phyloP scores from a whole-genome alignment of 2,888 invertebrate species.

The Cheilosia variabilis region DNA sequence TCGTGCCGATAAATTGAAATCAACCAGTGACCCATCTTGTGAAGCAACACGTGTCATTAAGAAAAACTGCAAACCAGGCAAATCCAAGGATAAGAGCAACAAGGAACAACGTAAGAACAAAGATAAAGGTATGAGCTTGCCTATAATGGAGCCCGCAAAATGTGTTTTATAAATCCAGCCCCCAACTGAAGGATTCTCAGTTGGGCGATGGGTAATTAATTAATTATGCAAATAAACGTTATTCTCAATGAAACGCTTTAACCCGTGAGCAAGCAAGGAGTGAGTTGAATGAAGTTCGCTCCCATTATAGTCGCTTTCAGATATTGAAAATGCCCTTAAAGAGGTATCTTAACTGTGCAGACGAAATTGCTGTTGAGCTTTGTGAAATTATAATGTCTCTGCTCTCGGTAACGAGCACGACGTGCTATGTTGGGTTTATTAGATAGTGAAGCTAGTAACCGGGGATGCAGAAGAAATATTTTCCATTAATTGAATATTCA shows the following conservation, averaged over 20 bases:
- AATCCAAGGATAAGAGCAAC: conserved; percentile 85
- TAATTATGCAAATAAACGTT: conserved; percentile 52
- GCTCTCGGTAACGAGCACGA: conserved; percentile 3
- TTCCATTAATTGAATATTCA: conserved; percentile 31
- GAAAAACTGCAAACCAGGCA: conserved; percentile 93
- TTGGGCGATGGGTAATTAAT: conserved; percentile 26
- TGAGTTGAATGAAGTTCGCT: conserved; percentile 58
- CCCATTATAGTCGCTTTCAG: conserved; percentile 24
- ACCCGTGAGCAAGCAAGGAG: neutral
- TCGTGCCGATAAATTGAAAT: conserved; percentile 92
- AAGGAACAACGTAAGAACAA: conserved; percentile 84
- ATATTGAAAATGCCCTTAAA: conserved; percentile 54
- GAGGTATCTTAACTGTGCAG: neutral
- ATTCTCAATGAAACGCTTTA: conserved; percentile 35
- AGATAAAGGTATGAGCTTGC: conserved; percentile 85
- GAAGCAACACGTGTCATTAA: conserved; percentile 92
- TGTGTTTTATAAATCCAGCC: neutral
- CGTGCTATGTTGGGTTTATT: conserved; percentile 1
- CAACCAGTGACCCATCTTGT: conserved; percentile 92
- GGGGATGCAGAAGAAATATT: conserved; percentile 1
- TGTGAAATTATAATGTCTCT: conserved; percentile 7
- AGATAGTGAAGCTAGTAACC: neutral
- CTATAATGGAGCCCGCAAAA: neutral
- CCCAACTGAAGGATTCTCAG: neutral
- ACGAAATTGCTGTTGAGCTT: conserved; percentile 5